These are phyloP conservation scores for Diorhabda carinulata DNA, from an alignment of 1,140 invertebrate genomes.

Conservation along the genomic window DNA sequence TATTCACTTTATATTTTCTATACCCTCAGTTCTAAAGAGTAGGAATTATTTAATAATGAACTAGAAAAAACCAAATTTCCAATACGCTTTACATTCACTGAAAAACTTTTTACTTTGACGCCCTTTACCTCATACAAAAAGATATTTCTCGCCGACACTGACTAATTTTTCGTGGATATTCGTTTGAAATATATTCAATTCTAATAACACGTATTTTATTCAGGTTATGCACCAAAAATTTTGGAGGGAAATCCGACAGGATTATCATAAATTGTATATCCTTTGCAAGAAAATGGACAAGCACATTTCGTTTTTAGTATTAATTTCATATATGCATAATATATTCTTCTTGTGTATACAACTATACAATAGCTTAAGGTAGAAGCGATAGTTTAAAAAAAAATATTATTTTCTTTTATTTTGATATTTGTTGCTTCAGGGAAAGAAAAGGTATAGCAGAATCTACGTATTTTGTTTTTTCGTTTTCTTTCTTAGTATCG, in stretches of 20 bases:
- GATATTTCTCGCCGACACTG: too few species aligned
- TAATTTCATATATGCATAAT: constrained; percentile 66
- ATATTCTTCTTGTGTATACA: constrained; percentile 71
- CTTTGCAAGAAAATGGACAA: constrained; percentile 56
- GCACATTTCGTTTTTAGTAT: constrained; percentile 55
- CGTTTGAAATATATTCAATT: too few species aligned
- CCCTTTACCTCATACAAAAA: too few species aligned
- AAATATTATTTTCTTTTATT: constrained; percentile 1
- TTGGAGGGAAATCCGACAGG: constrained; percentile 56
- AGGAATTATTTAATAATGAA: neutral
- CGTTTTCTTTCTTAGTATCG: constrained; percentile 57
- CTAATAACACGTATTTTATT: constrained; percentile 11
- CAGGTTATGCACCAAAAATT: constrained; percentile 44
- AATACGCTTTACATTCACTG: neutral
- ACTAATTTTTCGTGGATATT: too few species aligned
- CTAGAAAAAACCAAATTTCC: neutral
- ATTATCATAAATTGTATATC: constrained; percentile 55
- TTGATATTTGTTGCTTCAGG: constrained; percentile 24
- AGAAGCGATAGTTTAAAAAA: constrained; percentile 12
- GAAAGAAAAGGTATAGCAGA: constrained; percentile 33
- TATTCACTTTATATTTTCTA: neutral
- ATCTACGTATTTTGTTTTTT: constrained; percentile 58
- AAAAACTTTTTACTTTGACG: neutral
- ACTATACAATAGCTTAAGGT: constrained; percentile 70
- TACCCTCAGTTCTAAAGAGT: neutral